A percentile compares a stretch with the other conserved stretches of the same genome.
phyloP scores from a whole-genome alignment of 2,113 vertebrate genomes.

The Tachuris rubrigastra region DNA sequence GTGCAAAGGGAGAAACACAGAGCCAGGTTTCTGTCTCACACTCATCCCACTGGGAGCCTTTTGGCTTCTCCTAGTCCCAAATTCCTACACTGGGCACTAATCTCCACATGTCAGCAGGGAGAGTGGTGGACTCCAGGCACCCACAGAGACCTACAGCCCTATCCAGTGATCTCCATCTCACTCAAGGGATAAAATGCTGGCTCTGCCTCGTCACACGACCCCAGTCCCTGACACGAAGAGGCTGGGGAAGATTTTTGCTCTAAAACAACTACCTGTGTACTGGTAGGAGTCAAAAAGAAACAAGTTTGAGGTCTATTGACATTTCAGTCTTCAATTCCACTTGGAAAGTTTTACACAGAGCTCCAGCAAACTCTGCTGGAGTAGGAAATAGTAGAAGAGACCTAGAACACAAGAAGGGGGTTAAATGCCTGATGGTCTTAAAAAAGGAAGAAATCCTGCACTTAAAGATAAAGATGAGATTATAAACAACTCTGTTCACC shows the following conservation, averaged over 20 bases:
- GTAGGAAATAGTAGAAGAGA: background rate
- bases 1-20: background rate
- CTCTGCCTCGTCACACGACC: background rate
- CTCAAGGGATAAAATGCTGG: background rate
- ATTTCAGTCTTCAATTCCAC: background rate
- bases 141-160: rapidly evolving
- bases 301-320: background rate
- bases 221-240: background rate
- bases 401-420: background rate
- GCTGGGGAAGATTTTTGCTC: background rate
- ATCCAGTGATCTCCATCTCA: rapidly evolving
- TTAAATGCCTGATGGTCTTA: background rate
- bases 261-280: background rate
- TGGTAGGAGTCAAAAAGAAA: background rate
- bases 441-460: background rate
- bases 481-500: background rate
- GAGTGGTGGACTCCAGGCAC: rapidly evolving
- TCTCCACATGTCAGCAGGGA: rapidly evolving
- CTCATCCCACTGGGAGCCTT: background rate
- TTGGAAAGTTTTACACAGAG: background rate
- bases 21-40: background rate
- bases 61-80: background rate
- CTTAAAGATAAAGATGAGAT: background rate
- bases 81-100: background rate
- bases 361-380: conserved; percentile 30